Conservation (phyloP, 2,797 vertebrate species). For the Ctenopoma multispine region DNA sequence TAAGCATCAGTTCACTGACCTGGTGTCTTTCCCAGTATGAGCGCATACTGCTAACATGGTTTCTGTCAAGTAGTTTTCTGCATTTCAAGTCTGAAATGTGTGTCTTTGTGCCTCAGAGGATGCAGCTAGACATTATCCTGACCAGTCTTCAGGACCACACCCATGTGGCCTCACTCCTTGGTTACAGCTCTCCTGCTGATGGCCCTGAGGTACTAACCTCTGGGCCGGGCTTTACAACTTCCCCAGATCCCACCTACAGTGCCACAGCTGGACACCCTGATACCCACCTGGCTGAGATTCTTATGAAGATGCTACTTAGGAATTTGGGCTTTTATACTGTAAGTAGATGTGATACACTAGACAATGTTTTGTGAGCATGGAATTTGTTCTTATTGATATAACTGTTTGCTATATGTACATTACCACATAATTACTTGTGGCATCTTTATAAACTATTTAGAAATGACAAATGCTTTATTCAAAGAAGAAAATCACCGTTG, state of each 20-base stretch:
- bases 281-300: constrained; percentile 86
- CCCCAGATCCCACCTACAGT: constrained; percentile 58
- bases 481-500: constrained; percentile 2
- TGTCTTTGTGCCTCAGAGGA: constrained; percentile 82
- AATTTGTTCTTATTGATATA: constrained; percentile 3
- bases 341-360: constrained; percentile 29
- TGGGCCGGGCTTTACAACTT: constrained; percentile 82
- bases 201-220: constrained; percentile 77
- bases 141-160: constrained; percentile 89
- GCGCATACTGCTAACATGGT: not conserved
- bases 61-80: not conserved
- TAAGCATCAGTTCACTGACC: too few relatives aligned
- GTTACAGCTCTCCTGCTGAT: constrained; percentile 84
- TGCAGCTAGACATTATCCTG: constrained; percentile 92
- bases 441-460: constrained; percentile 10
- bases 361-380: not conserved
- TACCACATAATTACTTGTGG: not conserved
- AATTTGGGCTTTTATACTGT: constrained; percentile 90
- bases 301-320: constrained; percentile 87
- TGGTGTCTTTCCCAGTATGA: not conserved
- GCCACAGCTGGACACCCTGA: constrained; percentile 73
- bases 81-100: not conserved
- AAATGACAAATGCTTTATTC: not conserved
- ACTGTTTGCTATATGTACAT: not conserved
- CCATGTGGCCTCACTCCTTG: constrained; percentile 87